Evolutionary conservation across 1,140 invertebrate species (phyloP).

Genomic region (Drosophila saltans): DNA sequence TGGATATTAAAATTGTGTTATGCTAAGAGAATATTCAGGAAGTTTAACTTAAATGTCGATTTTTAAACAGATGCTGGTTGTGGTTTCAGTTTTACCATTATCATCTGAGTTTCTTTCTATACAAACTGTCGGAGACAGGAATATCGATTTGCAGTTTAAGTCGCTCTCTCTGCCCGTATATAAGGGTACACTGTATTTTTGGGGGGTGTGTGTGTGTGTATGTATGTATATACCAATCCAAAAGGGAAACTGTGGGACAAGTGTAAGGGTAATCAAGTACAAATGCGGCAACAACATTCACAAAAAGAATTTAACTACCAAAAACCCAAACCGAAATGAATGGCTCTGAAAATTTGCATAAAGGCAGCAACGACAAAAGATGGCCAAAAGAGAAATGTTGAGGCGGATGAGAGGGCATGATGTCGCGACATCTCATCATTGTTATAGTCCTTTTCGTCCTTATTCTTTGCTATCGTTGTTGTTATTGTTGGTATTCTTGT

Average conservation of each 20-base stretch:
- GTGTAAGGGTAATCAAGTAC: constrained; percentile 58
- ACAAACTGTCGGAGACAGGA: constrained; percentile 27
- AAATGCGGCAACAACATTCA: constrained; percentile 44
- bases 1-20: background rate
- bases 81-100: background rate
- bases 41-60: background rate
- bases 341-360: constrained; percentile 8
- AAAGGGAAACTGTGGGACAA: constrained; percentile 24
- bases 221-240: constrained; percentile 1
- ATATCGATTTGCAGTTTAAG: constrained; percentile 71
- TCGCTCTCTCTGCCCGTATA: background rate
- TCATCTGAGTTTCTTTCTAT: background rate
- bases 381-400: constrained; percentile 16
- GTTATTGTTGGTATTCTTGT: constrained; percentile 9
- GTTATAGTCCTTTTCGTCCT: constrained; percentile 28
- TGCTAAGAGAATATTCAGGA: no score
- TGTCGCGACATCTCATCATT: constrained; percentile 43
- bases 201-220: constrained; percentile 13
- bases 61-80: background rate
- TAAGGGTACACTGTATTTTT: no score
- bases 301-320: constrained; percentile 25
- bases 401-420: constrained; percentile 4
- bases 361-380: constrained; percentile 38
- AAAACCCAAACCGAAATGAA: constrained; percentile 7
- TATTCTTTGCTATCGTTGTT: constrained; percentile 6